These are phyloP conservation scores for Hexactinellida sp. DNA, from an alignment of 37 sponge, comb jelly and placozoan genomes.

Conservation along the genomic window DNA sequence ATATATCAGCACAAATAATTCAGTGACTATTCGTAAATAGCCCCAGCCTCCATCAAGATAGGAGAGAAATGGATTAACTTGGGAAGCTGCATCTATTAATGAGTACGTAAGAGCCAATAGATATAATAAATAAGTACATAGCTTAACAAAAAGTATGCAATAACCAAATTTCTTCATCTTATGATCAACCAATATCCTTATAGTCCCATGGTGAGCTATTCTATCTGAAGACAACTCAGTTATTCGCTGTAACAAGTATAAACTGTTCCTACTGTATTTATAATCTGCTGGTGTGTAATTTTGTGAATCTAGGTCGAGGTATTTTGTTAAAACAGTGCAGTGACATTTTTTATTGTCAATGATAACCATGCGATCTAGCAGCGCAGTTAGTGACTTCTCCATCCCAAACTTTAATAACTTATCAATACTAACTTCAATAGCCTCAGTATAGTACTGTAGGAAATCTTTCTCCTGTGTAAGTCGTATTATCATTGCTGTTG, in stretches of 20 bases:
- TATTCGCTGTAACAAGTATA: background rate
- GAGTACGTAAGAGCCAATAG: background rate
- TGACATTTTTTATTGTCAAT: background rate
- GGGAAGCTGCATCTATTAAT: background rate
- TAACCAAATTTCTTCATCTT: background rate
- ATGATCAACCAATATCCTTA: background rate
- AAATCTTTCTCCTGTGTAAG: background rate
- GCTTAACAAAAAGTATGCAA: background rate
- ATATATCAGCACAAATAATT: background rate
- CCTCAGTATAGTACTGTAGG: background rate
- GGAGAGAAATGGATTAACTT: background rate
- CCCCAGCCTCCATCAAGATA: background rate
- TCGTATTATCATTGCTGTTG: background rate
- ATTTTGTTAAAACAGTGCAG: background rate
- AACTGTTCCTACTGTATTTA: background rate
- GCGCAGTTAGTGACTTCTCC: background rate
- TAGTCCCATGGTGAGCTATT: background rate
- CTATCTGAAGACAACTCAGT: background rate
- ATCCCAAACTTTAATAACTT: background rate
- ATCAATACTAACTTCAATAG: background rate
- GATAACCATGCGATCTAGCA: background rate
- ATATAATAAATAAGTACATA: background rate
- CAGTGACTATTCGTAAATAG: background rate
- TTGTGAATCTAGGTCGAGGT: background rate
- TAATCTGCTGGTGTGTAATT: background rate